Evolutionary conservation across 2,797 vertebrate species (phyloP), one percentile per base, ranked within the genome.

Genomic region (Otolemur crassicaudatus): DNA sequence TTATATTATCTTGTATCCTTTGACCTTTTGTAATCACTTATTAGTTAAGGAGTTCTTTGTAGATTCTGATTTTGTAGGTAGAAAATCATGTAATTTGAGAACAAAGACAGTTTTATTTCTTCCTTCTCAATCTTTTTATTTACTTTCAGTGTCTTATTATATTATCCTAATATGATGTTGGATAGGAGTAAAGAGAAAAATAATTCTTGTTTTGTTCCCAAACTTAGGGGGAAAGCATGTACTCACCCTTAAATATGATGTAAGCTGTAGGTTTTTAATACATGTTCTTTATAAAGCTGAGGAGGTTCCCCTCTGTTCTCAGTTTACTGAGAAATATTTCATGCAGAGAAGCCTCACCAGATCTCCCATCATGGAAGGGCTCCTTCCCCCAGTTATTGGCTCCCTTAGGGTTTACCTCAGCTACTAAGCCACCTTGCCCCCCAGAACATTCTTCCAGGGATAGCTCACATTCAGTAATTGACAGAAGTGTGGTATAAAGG

Each of bases 301-400:
- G 34, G 40, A 94, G 87, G 2, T 83, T 90, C 6, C 31, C n/a
- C 46, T 49, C 46, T 87, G 37, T 40, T 56, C 61, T 25, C 90
- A 56, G 53, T 89, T 77, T 91, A 10, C 79, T 80, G 34, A 94
- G 31, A 91, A 85, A 75, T 84, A 46, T 80, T 67, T 92, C 46
- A 76, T 76, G 43, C 25, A 56, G 17, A 72, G 23, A 89, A 31
- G 3, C 43, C 53, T 25, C 43, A 58, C 31, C 23, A 91, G 40
- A 37, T 49, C 27, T 29, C 22, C 25, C n/a, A 88, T 72, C 3
- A 37, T 56, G 13, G 58, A 25, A 83, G 53, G 43, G 88, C 31
- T 25, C 72, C 40, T 56, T 79, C 14, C 9, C 22, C 76, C n/a
- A 91, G 29, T 4, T 49, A 79, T 58, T 77, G 67, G 2, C 31